Evolutionary conservation across 2,113 vertebrate species (phyloP).

Genomic region (Melanostigma gelatinosum): DNA sequence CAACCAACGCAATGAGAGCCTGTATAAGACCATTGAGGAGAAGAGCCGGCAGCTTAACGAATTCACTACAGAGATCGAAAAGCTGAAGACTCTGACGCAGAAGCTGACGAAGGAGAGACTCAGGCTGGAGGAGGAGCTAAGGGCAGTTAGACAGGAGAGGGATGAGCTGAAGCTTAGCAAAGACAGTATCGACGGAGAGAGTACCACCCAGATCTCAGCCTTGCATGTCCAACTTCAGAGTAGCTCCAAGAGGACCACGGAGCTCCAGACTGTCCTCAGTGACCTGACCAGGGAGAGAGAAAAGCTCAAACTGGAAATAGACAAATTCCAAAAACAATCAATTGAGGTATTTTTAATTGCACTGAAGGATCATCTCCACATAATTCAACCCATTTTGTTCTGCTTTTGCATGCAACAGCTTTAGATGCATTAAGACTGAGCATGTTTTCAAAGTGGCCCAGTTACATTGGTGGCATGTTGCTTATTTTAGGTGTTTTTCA

Average conservation of each 20-base stretch:
- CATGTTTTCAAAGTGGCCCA: background rate
- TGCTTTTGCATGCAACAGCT: conserved; percentile 61
- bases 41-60: conserved; percentile 93
- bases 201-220: conserved; percentile 86
- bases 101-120: conserved; percentile 94
- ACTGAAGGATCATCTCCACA: conserved; percentile 64
- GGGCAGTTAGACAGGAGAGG: conserved; percentile 86
- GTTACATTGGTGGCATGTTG: background rate
- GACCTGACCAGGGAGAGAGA: conserved; percentile 98
- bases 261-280: conserved; percentile 94
- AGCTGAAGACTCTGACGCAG: conserved; percentile 91
- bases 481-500: background rate
- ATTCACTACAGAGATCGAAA: conserved; percentile 88
- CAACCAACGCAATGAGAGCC: conserved; percentile 89
- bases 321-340: conserved; percentile 98
- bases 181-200: conserved; percentile 84
- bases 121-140: conserved; percentile 91
- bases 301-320: conserved; percentile 98
- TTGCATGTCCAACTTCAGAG: conserved; percentile 92
- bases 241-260: conserved; percentile 90
- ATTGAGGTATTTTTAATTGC: conserved; percentile 91
- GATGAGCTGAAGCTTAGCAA: conserved; percentile 88
- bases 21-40: conserved; percentile 93
- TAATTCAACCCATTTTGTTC: conserved; percentile 32
- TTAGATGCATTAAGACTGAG: background rate